Conservation (phyloP, 2,888 invertebrate genomes). For the Octonoba sinensis region DNA sequence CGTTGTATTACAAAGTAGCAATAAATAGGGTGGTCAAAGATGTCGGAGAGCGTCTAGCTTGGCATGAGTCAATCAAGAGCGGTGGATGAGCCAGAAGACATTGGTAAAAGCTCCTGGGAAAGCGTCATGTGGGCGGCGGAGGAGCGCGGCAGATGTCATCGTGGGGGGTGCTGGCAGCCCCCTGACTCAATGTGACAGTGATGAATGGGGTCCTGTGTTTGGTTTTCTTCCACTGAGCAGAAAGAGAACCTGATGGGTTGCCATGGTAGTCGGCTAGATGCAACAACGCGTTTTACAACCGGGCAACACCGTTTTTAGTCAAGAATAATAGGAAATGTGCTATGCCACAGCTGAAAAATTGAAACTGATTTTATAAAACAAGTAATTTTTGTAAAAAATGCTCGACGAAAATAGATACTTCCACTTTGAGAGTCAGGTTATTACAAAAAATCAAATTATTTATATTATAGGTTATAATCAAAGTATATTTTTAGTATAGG, state of each 20-base stretch:
- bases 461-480: no score
- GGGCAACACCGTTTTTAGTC: no score
- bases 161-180: slow-evolving; percentile 38
- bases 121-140: slow-evolving; percentile 39
- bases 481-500: no score
- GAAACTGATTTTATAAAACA: slow-evolving; percentile 40
- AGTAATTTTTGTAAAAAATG: no score
- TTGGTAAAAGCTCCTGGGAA: slow-evolving; percentile 53
- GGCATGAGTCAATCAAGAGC: no score
- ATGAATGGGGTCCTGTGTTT: slow-evolving; percentile 61
- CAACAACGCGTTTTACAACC: no score
- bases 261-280: slow-evolving; percentile 9
- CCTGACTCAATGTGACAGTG: slow-evolving; percentile 63
- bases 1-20: no score
- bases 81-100: no score
- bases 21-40: no score
- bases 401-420: neutral
- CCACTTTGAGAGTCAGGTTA: no score
- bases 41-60: no score
- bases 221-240: slow-evolving; percentile 46
- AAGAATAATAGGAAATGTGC: neutral
- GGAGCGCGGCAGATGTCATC: slow-evolving; percentile 57
- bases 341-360: slow-evolving; percentile 10
- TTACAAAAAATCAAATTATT: no score
- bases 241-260: slow-evolving; percentile 20